phyloP scores from a whole-genome alignment of 1,140 invertebrate species.

The Holcopasites calliopsidis region DNA sequence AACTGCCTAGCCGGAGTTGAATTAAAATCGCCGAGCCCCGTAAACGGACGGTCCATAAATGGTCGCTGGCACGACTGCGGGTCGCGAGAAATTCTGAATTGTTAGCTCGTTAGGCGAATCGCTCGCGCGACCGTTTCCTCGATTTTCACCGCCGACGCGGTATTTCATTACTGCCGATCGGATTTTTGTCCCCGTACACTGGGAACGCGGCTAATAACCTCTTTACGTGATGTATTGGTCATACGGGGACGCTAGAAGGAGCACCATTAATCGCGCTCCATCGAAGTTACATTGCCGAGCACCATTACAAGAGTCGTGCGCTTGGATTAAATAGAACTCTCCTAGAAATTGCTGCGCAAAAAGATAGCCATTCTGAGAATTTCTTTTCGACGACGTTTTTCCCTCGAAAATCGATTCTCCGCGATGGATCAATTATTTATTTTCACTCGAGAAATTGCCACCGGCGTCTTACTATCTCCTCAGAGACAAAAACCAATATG shows the following conservation, averaged over 20 bases:
- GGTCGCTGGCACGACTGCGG: constrained; percentile 24
- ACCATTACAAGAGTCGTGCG: no score
- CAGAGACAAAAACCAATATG: no score
- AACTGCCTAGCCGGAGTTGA: background rate
- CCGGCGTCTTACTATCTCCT: no score
- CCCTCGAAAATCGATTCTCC: no score
- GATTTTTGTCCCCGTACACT: constrained; percentile 56
- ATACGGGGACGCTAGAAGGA: constrained; percentile 52
- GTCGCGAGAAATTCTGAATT: constrained; percentile 40
- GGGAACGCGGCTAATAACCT: constrained; percentile 70
- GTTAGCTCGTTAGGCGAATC: constrained; percentile 61
- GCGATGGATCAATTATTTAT: no score
- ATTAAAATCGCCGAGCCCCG: constrained; percentile 12
- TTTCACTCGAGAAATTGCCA: no score
- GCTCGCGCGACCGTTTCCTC: background rate
- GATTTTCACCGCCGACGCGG: constrained; percentile 36
- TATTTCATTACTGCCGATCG: constrained; percentile 69
- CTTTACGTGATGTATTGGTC: constrained; percentile 64
- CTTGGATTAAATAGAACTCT: no score
- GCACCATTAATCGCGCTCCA: constrained; percentile 65
- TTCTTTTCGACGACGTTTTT: no score
- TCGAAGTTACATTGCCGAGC: background rate
- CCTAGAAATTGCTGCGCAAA: no score
- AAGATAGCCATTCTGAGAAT: no score
- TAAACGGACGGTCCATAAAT: constrained; percentile 47